Percentiles rank a stretch among this genome's conserved stretches.
These are phyloP conservation scores for Sycophila texana DNA, from an alignment of 2,888 invertebrate genomes.

Conservation along the genomic window DNA sequence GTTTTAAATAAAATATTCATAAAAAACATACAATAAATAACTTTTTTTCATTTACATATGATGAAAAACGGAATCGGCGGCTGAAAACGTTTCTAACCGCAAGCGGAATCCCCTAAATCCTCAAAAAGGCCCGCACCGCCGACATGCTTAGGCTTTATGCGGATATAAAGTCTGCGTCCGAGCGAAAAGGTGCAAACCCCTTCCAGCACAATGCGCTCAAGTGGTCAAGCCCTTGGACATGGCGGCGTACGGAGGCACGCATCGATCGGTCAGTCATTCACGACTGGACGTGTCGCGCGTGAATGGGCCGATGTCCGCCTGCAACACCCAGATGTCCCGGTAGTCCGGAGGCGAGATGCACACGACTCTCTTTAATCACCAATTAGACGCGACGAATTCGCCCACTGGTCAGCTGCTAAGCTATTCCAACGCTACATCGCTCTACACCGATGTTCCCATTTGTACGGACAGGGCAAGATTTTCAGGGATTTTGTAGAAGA, in stretches of 20 bases:
- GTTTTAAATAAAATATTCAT: too few species aligned
- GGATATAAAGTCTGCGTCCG: background rate
- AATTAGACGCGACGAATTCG: constrained; percentile 68
- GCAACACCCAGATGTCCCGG: constrained; percentile 12
- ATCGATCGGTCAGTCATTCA: constrained; percentile 40
- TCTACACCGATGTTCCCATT: too few species aligned
- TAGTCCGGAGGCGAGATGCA: constrained; percentile 2
- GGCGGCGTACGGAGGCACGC: background rate
- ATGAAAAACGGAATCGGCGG: too few species aligned
- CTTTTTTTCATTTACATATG: too few species aligned
- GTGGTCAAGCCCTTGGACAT: constrained; percentile 43
- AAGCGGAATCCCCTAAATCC: constrained; percentile 1
- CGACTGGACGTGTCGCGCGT: constrained; percentile 2
- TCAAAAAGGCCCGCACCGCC: background rate
- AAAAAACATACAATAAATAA: too few species aligned
- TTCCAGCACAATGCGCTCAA: constrained; percentile 14
- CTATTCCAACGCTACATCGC: too few species aligned
- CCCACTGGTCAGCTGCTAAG: too few species aligned
- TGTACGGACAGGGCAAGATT: too few species aligned
- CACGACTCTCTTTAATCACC: constrained; percentile 72
- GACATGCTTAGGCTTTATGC: background rate
- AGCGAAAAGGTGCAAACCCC: constrained; percentile 37
- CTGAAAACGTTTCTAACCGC: too few species aligned
- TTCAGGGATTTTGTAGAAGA: too few species aligned
- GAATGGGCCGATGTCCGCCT: constrained; percentile 26